Base-by-base conservation (phyloP, 2,797 vertebrate species). In the Limnodromus scolopaceus region DNA sequence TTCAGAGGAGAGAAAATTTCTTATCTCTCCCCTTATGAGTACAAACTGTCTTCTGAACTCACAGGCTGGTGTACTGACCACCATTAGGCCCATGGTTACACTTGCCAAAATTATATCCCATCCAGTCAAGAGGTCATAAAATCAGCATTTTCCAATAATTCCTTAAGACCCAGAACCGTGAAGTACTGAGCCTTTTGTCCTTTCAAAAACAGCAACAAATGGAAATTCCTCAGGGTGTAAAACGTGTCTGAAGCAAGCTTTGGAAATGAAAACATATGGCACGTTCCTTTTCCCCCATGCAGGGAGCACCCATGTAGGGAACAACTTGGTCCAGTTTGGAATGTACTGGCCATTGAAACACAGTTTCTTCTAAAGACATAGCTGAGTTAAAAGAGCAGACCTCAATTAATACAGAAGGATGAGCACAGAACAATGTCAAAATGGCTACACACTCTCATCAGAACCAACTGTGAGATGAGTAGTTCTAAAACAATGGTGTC, bases 401-500 rank as follows among this genome's bases (percentile, higher is more conserved):
- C 20, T 71, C 64, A 77, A 58, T 58, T 57, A 74, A 65, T 68
- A 19, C 51, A 74, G 25, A 90, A 58, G 5, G 38, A 51, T 8
- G 34, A 87, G 36, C 19, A 87, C 24, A 89, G 41, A 84, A 75
- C 46, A 85, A 54, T 32, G 36, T 7, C 43, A 66, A 87, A 84
- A 83, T 24, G 41, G 15, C 34, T 81, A 71, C 22, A 19, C 13
- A 9, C 17, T 34, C 77, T 77, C 65, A 66, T 51, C 38, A 77
- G 90, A 90, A 70, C 43, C 91, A 96, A 68, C 69, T 94, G 84
- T 82, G 90, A 76, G 43, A 92, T 82, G 46, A 91, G n/a, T 54
- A 41, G 77, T 91, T 70, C 49, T 93, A 70, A 96, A 97, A 94
- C 75, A 96, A 87, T 75, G 61, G 53, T 72, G 63, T 78, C 54